Evolutionary conservation across 2,797 vertebrate species (phyloP).

Genomic region (Gallirallus australis): DNA sequence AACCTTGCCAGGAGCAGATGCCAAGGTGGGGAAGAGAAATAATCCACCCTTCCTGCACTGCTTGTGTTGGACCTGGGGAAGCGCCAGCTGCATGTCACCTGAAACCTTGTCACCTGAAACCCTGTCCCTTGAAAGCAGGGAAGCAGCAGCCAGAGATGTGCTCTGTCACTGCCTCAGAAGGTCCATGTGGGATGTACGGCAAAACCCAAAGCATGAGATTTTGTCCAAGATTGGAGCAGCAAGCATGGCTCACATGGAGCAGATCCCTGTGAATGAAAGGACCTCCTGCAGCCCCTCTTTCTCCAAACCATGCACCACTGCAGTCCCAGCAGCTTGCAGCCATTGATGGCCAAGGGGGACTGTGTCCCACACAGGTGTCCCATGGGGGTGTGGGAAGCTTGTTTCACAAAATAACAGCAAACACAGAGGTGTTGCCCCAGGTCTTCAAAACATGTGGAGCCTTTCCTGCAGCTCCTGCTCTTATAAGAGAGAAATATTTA

Average conservation of each 20-base stretch:
- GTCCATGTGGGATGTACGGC: accelerated
- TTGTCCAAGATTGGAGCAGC: not conserved
- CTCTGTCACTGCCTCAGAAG: not conserved
- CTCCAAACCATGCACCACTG: not conserved
- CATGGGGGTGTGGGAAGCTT: not conserved
- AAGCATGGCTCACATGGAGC: not conserved
- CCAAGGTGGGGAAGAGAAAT: not conserved
- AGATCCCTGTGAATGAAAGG: not conserved
- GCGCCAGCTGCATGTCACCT: not conserved
- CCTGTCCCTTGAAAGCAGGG: not conserved
- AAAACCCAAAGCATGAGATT: not conserved
- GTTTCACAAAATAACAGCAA: not conserved
- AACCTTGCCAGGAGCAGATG: not conserved
- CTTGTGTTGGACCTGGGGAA: not conserved
- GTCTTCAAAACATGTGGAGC: not conserved
- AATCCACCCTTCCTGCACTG: not conserved
- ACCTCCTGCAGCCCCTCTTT: accelerated
- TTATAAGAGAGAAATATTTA: not conserved
- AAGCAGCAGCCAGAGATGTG: not conserved
- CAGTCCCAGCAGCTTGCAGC: not conserved
- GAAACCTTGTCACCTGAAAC: not conserved
- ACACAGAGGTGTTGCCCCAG: not conserved
- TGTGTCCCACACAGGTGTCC: accelerated
- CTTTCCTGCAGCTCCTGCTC: not conserved
- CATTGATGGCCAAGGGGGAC: not conserved